These are phyloP conservation scores for Hyles lineata DNA, from an alignment of 2,888 invertebrate species.

Conservation along the genomic window DNA sequence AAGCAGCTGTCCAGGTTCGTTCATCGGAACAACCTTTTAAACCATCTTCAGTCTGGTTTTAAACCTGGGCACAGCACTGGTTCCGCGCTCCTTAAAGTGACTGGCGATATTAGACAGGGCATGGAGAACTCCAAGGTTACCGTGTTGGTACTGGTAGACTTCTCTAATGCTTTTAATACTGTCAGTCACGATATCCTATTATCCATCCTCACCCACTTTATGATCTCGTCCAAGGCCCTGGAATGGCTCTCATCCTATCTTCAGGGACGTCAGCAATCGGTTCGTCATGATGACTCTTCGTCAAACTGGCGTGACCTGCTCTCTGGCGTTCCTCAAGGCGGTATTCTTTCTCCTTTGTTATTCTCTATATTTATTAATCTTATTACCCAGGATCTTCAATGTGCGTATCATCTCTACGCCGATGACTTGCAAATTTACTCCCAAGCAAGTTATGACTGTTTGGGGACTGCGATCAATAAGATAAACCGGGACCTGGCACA, in stretches of 20 bases:
- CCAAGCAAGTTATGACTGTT: no score
- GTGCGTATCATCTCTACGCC: no score
- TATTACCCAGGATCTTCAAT: no score
- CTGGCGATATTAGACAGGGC: constrained; percentile 18
- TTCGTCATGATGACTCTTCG: no score
- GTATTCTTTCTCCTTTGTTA: no score
- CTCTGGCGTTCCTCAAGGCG: no score
- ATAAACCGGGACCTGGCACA: no score
- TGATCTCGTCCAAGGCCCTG: neutral
- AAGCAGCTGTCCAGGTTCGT: constrained; percentile 27
- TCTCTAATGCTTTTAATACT: constrained; percentile 31
- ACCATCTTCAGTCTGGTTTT: constrained; percentile 29
- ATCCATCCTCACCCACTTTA: neutral
- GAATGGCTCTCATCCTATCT: neutral
- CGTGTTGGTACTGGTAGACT: constrained; percentile 28
- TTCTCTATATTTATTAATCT: no score
- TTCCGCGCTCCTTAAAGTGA: constrained; percentile 15
- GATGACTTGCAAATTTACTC: no score
- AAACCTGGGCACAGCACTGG: constrained; percentile 32
- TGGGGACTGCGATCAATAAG: no score
- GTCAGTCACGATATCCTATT: constrained; percentile 23
- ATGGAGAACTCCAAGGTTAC: constrained; percentile 22
- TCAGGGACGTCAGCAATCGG: no score
- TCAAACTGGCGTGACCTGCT: no score
- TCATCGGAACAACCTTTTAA: constrained; percentile 7